Evolutionary conservation across 2,113 vertebrate species (phyloP).

Genomic region (Crotophaga sulcirostris): DNA sequence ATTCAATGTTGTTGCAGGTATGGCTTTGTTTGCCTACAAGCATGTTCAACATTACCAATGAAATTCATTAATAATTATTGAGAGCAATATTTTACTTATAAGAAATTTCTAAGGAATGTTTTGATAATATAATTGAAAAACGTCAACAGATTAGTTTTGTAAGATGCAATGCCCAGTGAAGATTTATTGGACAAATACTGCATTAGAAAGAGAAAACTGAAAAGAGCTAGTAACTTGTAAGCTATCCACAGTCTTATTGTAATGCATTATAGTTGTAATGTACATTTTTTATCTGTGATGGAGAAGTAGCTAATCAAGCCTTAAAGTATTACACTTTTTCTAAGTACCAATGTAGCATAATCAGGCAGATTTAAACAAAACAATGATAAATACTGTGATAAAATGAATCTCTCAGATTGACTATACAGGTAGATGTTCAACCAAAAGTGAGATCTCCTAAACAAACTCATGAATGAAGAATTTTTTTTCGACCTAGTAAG

Average conservation of each 20-base stretch:
- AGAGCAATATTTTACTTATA: not conserved
- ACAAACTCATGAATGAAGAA: not conserved
- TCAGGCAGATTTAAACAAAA: not conserved
- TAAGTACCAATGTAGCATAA: not conserved
- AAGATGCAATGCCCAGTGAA: not conserved
- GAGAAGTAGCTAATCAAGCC: not conserved
- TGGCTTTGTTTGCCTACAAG: not conserved
- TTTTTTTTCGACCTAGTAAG: not conserved
- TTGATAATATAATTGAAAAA: not conserved
- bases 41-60: not conserved
- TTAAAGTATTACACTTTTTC: not conserved
- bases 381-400: not conserved
- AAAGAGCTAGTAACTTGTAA: not conserved
- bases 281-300: not conserved
- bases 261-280: not conserved
- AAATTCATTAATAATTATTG: not conserved
- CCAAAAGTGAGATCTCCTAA: not conserved
- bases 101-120: not conserved
- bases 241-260: not conserved
- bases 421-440: not conserved
- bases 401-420: not conserved
- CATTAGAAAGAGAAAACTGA: not conserved
- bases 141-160: not conserved
- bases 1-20: not conserved
- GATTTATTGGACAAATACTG: not conserved